A percentile compares a stretch with the other conserved stretches of the same genome.
phyloP scores from a whole-genome alignment of 1,140 invertebrate species.

The Drosophila guanche region DNA sequence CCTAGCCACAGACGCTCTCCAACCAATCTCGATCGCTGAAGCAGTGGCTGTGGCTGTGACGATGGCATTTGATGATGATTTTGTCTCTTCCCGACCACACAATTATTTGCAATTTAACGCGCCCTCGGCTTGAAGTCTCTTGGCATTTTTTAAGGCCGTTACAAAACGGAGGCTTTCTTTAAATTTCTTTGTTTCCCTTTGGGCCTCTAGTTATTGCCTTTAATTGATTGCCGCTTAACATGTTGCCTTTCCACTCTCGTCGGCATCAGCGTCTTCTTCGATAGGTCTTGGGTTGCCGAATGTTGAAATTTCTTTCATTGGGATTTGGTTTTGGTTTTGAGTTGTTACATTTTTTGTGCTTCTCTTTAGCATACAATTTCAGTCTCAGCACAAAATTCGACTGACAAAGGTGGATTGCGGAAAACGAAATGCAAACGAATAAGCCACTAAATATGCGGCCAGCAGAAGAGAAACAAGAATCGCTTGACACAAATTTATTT shows the following conservation, averaged over 20 bases:
- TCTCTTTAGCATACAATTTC: slow-evolving; percentile 65
- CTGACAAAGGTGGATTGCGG: slow-evolving; percentile 62
- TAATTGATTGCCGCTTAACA: slow-evolving; percentile 74
- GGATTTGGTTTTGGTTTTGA: slow-evolving; percentile 33
- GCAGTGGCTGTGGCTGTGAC: slow-evolving; percentile 4
- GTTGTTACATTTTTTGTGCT: slow-evolving; percentile 12
- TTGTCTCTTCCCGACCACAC: slow-evolving; percentile 42
- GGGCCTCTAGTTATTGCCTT: slow-evolving; percentile 61
- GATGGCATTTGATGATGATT: slow-evolving; percentile 38
- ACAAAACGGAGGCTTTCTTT: slow-evolving; percentile 22
- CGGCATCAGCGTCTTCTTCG: slow-evolving; percentile 21
- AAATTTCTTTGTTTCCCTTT: slow-evolving; percentile 25
- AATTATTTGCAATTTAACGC: slow-evolving; percentile 77
- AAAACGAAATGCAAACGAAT: slow-evolving; percentile 47
- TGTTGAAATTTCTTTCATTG: slow-evolving; percentile 65
- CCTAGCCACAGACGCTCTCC: too few relatives aligned
- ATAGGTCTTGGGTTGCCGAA: slow-evolving; percentile 32
- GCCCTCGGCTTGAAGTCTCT: slow-evolving; percentile 22
- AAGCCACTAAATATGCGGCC: slow-evolving; percentile 17
- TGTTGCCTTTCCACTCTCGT: slow-evolving; percentile 7
- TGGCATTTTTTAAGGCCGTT: slow-evolving; percentile 49
- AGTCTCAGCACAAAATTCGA: slow-evolving; percentile 66
- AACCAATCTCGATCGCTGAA: not conserved
- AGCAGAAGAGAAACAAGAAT: slow-evolving; percentile 45
- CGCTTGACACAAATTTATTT: slow-evolving; percentile 69